A percentile compares a stretch with the other conserved stretches of the same genome.
Evolutionary conservation across 2,888 invertebrate genomes (phyloP).

Genomic region (Candidula unifasciata): DNA sequence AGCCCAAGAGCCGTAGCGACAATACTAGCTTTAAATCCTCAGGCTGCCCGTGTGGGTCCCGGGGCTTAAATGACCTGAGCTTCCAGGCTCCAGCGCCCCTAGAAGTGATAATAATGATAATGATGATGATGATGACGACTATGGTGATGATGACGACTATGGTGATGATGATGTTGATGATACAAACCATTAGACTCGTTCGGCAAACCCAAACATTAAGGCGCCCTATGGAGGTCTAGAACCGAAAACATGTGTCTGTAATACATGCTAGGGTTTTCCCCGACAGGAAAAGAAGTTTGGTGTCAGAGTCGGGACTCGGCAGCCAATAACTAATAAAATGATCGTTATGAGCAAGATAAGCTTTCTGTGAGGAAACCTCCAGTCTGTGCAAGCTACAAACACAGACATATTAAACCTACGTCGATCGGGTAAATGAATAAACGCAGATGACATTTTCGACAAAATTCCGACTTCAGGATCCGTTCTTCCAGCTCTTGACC

Average conservation of each 20-base stretch:
- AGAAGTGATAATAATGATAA: too few species aligned
- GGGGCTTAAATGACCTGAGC: too few species aligned
- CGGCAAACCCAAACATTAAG: too few species aligned
- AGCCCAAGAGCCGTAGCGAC: too few species aligned
- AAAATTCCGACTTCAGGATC: constrained; percentile 15
- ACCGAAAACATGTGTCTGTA: neutral
- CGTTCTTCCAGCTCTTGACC: constrained; percentile 17
- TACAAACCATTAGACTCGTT: too few species aligned
- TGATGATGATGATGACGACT: too few species aligned
- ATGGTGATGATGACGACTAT: too few species aligned
- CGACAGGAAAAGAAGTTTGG: neutral
- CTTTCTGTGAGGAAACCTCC: constrained; percentile 10
- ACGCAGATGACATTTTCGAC: constrained; percentile 21
- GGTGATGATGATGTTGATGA: too few species aligned
- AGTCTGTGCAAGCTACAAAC: constrained; percentile 26
- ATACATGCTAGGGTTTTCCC: neutral
- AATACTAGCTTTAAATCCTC: too few species aligned
- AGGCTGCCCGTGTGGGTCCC: too few species aligned
- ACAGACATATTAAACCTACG: constrained; percentile 32
- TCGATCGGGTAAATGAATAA: constrained; percentile 37
- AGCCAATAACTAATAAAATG: constrained; percentile 9
- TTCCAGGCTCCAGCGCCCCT: too few species aligned
- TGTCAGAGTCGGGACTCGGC: neutral
- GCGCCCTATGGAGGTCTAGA: neutral
- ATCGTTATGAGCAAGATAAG: constrained; percentile 30